Evolutionary conservation across 53 echinoderm and acorn worm genomes (phyloP).

Genomic region (Holothuria scabra): DNA sequence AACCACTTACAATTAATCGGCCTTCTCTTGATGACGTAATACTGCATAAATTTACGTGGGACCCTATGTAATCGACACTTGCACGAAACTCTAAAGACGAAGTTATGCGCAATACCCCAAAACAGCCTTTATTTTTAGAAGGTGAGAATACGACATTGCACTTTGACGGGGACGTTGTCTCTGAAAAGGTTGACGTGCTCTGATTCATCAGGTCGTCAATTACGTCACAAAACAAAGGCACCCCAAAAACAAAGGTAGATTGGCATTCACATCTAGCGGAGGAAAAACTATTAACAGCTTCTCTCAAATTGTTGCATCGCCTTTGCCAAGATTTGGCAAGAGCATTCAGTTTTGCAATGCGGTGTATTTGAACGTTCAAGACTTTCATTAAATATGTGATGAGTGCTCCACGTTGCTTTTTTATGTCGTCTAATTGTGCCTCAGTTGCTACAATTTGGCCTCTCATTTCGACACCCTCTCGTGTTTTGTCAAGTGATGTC

Average conservation of each 20-base stretch:
- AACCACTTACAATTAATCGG: not conserved
- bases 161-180: not conserved
- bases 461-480: too few relatives aligned
- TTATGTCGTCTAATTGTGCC: not conserved
- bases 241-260: too few relatives aligned
- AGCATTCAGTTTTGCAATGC: not conserved
- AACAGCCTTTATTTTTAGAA: conserved; percentile 4
- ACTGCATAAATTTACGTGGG: not conserved
- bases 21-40: conserved; percentile 8
- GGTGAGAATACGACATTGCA: conserved; percentile 4
- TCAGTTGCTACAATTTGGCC: too few relatives aligned
- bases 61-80: too few relatives aligned
- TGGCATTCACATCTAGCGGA: not conserved
- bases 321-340: not conserved
- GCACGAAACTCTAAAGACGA: conserved; percentile 4
- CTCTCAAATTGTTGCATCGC: not conserved
- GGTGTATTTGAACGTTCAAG: not conserved
- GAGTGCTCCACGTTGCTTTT: not conserved
- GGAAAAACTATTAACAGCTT: not conserved
- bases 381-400: not conserved
- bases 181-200: not conserved
- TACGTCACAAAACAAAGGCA: conserved; percentile 8
- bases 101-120: conserved; percentile 1
- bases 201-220: not conserved
- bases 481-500: too few relatives aligned